These are phyloP conservation scores for Calypte anna DNA, from an alignment of 2,113 vertebrate species.

Conservation along the genomic window DNA sequence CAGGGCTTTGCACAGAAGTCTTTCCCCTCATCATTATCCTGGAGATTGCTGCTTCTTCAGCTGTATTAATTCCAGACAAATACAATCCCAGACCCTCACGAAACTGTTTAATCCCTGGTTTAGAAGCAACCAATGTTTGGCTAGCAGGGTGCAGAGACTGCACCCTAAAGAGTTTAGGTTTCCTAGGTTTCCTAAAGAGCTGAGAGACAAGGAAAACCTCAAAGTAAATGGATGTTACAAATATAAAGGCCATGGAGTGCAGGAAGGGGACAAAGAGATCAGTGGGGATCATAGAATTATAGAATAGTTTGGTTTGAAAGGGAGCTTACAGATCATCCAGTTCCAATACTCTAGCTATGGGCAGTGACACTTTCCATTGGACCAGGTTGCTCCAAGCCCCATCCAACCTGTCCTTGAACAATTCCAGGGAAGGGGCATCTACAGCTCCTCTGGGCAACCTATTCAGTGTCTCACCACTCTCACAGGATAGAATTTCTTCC, in stretches of 20 bases:
- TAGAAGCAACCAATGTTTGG: not conserved
- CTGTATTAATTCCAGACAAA: not conserved
- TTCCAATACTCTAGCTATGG: no score
- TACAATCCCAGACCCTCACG: not conserved
- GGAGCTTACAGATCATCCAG: no score
- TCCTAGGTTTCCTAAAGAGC: not conserved
- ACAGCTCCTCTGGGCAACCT: no score
- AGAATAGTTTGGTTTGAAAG: no score
- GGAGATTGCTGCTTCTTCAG: not conserved
- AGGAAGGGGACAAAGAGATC: rapidly evolving
- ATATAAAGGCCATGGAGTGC: rapidly evolving
- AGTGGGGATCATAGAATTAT: no score
- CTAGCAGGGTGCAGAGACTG: not conserved
- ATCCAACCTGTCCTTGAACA: no score
- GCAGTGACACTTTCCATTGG: no score
- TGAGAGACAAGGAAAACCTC: not conserved
- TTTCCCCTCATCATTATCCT: not conserved
- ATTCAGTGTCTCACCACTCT: no score
- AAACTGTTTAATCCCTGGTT: not conserved
- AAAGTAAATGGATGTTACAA: not conserved
- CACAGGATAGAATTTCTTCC: no score
- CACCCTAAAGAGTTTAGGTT: no score
- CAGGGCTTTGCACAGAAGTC: not conserved
- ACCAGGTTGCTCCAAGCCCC: no score
- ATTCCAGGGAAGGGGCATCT: no score